These are phyloP conservation scores for Tuberolachnus salignus DNA, from an alignment of 2,888 invertebrate species.

Conservation along the genomic window DNA sequence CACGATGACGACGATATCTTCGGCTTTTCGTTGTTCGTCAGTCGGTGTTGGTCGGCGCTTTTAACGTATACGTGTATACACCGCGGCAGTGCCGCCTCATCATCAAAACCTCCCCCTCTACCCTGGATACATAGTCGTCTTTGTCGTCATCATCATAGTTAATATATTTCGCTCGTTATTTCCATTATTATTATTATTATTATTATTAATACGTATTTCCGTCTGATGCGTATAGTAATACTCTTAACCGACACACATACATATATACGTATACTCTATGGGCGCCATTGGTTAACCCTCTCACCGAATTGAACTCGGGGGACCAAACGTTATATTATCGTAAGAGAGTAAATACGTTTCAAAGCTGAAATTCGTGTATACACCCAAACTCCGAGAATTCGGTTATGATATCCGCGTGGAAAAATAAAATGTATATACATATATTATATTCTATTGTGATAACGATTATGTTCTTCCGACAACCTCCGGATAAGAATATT, in stretches of 20 bases:
- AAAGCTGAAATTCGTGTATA: no score
- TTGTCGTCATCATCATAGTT: background rate
- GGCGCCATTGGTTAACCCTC: background rate
- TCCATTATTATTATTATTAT: background rate
- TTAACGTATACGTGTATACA: background rate
- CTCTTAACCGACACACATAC: no score
- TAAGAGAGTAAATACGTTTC: no score
- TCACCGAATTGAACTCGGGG: background rate
- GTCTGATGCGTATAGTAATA: background rate
- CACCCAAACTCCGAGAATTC: no score
- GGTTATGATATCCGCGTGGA: no score
- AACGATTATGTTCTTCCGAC: no score
- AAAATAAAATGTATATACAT: no score
- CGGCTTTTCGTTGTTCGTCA: constrained; percentile 38
- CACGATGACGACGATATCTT: constrained; percentile 18
- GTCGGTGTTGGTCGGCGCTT: constrained; percentile 25
- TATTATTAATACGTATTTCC: background rate
- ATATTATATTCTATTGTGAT: no score
- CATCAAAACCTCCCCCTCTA: background rate
- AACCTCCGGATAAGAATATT: no score
- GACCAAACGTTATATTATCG: no score
- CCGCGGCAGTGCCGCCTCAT: constrained; percentile 10
- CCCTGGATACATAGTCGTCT: background rate
- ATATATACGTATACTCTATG: no score
- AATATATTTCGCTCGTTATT: background rate